Percentiles rank a stretch among this genome's conserved stretches.
Conservation (phyloP, 2,113 vertebrate species). For the Callorhinus ursinus region DNA sequence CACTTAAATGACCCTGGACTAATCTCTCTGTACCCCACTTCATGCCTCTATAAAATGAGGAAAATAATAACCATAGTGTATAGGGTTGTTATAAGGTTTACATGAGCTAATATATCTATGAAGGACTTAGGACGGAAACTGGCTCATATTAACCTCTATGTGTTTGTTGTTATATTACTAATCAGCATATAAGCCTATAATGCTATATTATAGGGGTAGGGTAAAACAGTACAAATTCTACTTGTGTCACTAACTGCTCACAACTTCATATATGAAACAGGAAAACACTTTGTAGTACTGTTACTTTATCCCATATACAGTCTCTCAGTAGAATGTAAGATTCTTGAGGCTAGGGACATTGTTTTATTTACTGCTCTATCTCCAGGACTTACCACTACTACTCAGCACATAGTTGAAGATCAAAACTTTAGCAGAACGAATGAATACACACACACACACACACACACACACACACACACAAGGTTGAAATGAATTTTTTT, state of each 20-base stretch:
- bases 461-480: slow-evolving; percentile 14
- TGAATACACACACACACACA: neutral
- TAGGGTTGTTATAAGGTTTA: neutral
- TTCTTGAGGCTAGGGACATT: neutral
- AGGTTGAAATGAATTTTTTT: neutral
- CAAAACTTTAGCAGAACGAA: neutral
- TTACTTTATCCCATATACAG: neutral
- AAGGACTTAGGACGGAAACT: neutral
- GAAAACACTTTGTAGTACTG: neutral
- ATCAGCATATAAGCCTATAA: neutral
- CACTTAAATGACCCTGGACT: neutral
- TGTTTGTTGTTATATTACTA: neutral
- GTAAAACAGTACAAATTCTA: slow-evolving; percentile 3
- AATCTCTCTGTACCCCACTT: neutral
- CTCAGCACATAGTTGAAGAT: neutral
- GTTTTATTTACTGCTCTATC: neutral
- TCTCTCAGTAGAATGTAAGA: neutral
- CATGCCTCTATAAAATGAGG: slow-evolving; percentile 8
- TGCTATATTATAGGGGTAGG: neutral
- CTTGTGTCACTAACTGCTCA: neutral
- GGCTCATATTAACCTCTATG: neutral
- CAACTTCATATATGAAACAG: neutral
- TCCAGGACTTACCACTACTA: neutral
- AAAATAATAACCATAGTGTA: neutral
- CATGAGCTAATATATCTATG: neutral